phyloP scores from a whole-genome alignment of 1,140 invertebrate genomes.

The Calephelis virginiensis region DNA sequence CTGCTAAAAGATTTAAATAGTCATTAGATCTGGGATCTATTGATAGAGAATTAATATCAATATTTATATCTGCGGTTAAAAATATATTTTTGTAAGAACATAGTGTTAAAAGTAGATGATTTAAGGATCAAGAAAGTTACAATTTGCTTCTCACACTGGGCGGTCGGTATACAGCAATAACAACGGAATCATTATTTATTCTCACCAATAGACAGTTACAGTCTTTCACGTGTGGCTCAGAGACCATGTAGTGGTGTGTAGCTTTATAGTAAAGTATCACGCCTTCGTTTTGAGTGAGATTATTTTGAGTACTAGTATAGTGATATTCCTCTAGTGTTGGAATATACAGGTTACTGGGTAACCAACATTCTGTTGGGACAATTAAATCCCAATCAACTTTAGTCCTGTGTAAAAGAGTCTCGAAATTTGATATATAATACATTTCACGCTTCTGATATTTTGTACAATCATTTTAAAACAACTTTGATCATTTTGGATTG shows the following conservation, averaged over 20 bases:
- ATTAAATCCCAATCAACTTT: constrained; percentile 16
- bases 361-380: constrained; percentile 1
- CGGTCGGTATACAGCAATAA: constrained; percentile 7
- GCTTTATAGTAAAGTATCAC: constrained; percentile 2
- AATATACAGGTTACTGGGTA: background rate
- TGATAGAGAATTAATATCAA: background rate
- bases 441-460: constrained; percentile 15
- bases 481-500: background rate
- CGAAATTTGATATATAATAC: constrained; percentile 3
- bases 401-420: background rate
- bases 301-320: background rate
- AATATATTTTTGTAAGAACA: background rate
- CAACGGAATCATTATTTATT: background rate
- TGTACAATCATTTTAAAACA: constrained; percentile 12
- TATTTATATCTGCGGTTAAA: background rate
- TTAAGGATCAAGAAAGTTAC: background rate
- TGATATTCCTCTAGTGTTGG: constrained; percentile 4
- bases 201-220: background rate
- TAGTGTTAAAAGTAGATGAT: background rate
- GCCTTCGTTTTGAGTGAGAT: constrained; percentile 14
- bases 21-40: background rate
- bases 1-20: background rate
- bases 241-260: background rate
- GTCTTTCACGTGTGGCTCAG: background rate
- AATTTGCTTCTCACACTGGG: background rate